These are phyloP conservation scores for Scophthalmus maximus DNA, from an alignment of 2,113 vertebrate genomes.

Conservation along the genomic window DNA sequence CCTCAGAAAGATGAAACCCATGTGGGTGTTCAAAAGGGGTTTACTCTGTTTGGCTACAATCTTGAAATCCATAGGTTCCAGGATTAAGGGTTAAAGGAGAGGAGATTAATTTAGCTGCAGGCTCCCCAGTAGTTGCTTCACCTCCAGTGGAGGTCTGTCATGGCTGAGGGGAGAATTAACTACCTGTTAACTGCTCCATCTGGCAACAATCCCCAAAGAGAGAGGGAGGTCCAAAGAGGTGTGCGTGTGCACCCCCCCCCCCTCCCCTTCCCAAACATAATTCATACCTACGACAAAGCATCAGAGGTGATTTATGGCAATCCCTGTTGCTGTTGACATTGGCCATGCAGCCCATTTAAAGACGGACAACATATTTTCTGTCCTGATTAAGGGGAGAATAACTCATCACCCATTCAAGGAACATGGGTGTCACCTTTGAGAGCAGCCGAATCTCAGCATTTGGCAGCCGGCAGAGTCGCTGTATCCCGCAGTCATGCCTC, in stretches of 20 bases:
- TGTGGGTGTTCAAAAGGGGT: conserved; percentile 15
- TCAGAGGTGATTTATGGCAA: conserved; percentile 54
- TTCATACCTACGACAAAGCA: conserved; percentile 12
- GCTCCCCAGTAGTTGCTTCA: conserved; percentile 11
- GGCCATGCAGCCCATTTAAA: conserved; percentile 25
- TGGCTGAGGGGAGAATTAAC: conserved; percentile 41
- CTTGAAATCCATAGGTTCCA: conserved; percentile 17
- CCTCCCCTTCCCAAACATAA: no score
- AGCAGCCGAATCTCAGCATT: conserved; percentile 1
- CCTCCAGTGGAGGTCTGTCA: not conserved
- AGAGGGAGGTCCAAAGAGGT: conserved; percentile 5
- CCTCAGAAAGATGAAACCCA: conserved; percentile 37
- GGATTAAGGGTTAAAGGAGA: not conserved
- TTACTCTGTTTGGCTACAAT: conserved; percentile 12
- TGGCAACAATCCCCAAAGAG: conserved; percentile 21
- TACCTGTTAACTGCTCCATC: conserved; percentile 47
- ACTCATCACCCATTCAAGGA: conserved; percentile 37
- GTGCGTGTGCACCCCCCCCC: not conserved
- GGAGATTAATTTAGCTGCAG: conserved; percentile 8
- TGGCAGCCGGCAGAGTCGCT: not conserved
- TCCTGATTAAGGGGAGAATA: conserved; percentile 45
- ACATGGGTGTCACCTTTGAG: conserved; percentile 35
- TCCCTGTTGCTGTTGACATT: conserved; percentile 6
- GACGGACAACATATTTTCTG: conserved; percentile 35
- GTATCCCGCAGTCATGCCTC: conserved; percentile 17